phyloP scores from a whole-genome alignment of 2,888 invertebrate species.

The Phragmatobia fuliginosa region DNA sequence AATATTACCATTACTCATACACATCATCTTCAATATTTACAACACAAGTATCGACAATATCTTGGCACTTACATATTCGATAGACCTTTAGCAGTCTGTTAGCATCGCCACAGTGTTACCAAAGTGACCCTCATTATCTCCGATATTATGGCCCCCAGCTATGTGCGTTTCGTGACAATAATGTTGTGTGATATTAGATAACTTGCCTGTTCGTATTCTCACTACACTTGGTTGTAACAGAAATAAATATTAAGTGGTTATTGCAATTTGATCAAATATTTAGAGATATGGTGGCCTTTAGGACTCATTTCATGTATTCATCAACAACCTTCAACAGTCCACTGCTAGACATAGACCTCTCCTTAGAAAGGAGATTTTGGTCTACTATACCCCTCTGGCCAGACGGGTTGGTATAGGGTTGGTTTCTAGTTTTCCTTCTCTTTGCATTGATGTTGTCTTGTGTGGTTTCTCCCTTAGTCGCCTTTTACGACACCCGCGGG shows the following conservation, averaged over 20 bases:
- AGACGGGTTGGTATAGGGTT: too few species aligned
- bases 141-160: conserved; percentile 1
- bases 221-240: neutral
- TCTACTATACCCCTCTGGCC: too few species aligned
- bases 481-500: too few species aligned
- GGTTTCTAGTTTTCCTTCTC: too few species aligned
- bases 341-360: too few species aligned
- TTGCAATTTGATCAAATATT: neutral
- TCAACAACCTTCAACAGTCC: too few species aligned
- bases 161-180: conserved; percentile 15
- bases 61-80: conserved; percentile 31
- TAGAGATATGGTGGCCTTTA: neutral
- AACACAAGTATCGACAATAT: neutral
- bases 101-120: conserved; percentile 19
- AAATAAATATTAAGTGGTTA: neutral
- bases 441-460: too few species aligned
- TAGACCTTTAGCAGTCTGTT: conserved; percentile 11
- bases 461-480: too few species aligned
- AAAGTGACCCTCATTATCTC: conserved; percentile 26
- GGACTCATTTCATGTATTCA: neutral
- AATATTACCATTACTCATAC: neutral
- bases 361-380: too few species aligned
- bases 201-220: neutral
- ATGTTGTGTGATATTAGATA: conserved; percentile 3
- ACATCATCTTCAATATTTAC: neutral